Evolutionary conservation across 2,113 vertebrate genomes (phyloP).

Genomic region (Amphiprion percula): DNA sequence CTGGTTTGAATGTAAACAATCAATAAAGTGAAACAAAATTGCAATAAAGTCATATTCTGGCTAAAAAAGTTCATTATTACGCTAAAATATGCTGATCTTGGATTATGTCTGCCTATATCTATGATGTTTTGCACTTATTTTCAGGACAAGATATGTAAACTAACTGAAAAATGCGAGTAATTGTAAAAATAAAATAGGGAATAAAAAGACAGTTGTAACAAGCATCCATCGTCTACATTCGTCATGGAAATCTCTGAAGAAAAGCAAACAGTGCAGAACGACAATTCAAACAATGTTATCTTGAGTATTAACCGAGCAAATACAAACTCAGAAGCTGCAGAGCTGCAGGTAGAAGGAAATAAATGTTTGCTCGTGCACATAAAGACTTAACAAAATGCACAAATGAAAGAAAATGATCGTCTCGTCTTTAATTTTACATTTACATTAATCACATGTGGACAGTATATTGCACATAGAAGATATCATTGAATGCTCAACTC

Average conservation of each 20-base stretch:
- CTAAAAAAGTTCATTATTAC: no score
- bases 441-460: slow-evolving; percentile 24
- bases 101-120: no score
- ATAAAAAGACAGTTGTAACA: not conserved
- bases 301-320: slow-evolving; percentile 23
- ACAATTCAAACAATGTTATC: not conserved
- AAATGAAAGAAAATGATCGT: slow-evolving; percentile 10
- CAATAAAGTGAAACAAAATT: no score
- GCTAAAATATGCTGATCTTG: no score
- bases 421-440: slow-evolving; percentile 29
- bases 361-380: not conserved
- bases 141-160: no score
- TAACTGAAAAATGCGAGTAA: no score
- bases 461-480: slow-evolving; percentile 52
- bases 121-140: no score
- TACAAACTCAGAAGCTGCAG: not conserved
- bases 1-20: no score
- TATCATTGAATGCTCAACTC: slow-evolving; percentile 10
- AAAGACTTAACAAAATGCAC: not conserved
- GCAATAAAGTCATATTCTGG: no score
- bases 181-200: no score
- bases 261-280: slow-evolving; percentile 17
- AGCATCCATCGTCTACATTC: not conserved
- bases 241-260: not conserved
- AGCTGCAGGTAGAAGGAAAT: not conserved